phyloP scores from a whole-genome alignment of 1,140 invertebrate genomes.

The Papilio xuthus region DNA sequence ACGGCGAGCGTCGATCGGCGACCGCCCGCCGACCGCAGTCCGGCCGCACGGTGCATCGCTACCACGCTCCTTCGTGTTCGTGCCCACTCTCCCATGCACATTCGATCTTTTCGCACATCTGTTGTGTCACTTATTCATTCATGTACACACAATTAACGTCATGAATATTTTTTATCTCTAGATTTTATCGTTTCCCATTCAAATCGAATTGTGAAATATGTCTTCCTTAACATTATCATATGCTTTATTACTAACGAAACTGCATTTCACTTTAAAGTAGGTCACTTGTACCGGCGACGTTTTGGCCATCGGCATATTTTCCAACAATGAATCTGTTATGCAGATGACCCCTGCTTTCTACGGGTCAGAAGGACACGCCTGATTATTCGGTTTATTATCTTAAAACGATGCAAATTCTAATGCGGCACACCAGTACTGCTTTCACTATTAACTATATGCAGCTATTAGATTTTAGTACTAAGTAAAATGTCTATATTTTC shows the following conservation, averaged over 20 bases:
- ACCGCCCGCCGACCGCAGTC: conserved; percentile 36
- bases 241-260: conserved; percentile 51
- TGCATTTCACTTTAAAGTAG: conserved; percentile 57
- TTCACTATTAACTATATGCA: conserved; percentile 46
- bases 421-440: conserved; percentile 46
- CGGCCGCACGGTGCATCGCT: conserved; percentile 40
- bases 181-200: conserved; percentile 10
- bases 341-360: conserved; percentile 65
- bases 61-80: conserved; percentile 38
- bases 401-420: conserved; percentile 42
- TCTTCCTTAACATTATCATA: conserved; percentile 37
- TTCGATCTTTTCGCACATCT: conserved; percentile 44
- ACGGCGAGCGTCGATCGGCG: conserved; percentile 49
- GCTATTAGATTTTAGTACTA: not conserved
- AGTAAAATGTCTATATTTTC: not conserved
- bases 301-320: conserved; percentile 56
- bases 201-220: conserved; percentile 5
- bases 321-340: conserved; percentile 57
- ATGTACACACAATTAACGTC: conserved; percentile 27
- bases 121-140: conserved; percentile 28
- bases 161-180: conserved; percentile 11
- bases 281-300: conserved; percentile 49
- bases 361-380: conserved; percentile 55
- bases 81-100: conserved; percentile 42
- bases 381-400: conserved; percentile 52